Conservation (phyloP, 1,140 invertebrate genomes). For the Phocides pigmalion region DNA sequence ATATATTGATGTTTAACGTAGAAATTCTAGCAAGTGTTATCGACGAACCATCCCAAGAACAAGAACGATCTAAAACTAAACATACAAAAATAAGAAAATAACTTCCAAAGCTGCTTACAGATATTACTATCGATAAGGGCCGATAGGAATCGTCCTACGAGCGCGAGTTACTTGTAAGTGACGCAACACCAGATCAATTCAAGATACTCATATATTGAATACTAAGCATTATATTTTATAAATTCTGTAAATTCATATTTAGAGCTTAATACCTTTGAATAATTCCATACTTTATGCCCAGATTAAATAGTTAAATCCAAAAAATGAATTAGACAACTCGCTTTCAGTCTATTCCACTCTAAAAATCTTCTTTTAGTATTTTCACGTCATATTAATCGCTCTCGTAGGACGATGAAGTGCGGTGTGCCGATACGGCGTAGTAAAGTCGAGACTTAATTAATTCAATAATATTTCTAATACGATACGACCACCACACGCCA, state of each 20-base stretch:
- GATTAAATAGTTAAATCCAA: too few species aligned
- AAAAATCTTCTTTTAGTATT: too few species aligned
- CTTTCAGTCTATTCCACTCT: too few species aligned
- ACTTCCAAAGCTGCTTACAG: conserved; percentile 28
- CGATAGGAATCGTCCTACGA: background rate
- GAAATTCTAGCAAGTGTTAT: conserved; percentile 15
- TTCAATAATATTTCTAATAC: conserved; percentile 33
- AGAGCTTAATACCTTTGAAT: too few species aligned
- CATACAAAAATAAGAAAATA: conserved; percentile 29
- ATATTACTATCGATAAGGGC: conserved; percentile 16
- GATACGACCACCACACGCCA: conserved; percentile 51
- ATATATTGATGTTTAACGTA: conserved; percentile 33
- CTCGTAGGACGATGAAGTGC: background rate
- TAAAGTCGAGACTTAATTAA: conserved; percentile 18
- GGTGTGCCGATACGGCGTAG: background rate
- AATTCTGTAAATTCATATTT: too few species aligned
- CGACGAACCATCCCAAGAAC: background rate
- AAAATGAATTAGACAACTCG: too few species aligned
- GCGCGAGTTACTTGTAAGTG: too few species aligned
- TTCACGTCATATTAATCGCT: too few species aligned
- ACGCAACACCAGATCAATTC: too few species aligned
- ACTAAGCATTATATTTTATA: too few species aligned
- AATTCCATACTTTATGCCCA: too few species aligned
- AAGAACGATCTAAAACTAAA: conserved; percentile 20
- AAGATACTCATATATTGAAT: too few species aligned